These are phyloP conservation scores for Camelus bactrianus DNA, from an alignment of 2,113 vertebrate species.

Conservation along the genomic window DNA sequence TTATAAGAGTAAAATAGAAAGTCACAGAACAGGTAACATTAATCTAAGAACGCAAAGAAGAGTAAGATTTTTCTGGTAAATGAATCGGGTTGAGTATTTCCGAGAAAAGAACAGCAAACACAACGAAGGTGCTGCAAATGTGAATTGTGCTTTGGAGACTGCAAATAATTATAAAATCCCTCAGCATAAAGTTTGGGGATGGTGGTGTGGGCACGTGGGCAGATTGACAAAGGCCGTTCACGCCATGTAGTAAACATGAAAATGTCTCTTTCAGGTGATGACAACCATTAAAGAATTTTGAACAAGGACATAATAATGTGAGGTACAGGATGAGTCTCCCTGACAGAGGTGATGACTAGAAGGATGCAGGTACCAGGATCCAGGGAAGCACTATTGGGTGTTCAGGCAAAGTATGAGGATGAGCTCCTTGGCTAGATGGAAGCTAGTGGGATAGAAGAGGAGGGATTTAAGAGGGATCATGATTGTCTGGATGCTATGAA, in stretches of 20 bases:
- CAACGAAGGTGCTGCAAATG: neutral
- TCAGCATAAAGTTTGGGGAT: neutral
- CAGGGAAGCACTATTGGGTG: neutral
- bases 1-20: neutral
- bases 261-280: neutral
- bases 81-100: neutral
- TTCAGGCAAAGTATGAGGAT: neutral
- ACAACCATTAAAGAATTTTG: neutral
- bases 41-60: neutral
- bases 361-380: neutral
- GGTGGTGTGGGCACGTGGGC: neutral
- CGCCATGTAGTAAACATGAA: neutral
- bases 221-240: neutral
- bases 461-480: neutral
- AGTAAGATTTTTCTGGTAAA: neutral
- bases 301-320: neutral
- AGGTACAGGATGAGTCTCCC: neutral
- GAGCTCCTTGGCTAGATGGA: neutral
- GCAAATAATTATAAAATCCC: neutral
- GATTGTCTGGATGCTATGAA: neutral
- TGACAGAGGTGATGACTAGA: neutral
- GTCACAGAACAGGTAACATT: neutral
- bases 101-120: neutral
- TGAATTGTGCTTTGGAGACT: neutral
- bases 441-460: neutral